These are phyloP conservation scores for Pseudeuparius sepicola DNA, from an alignment of 2,888 invertebrate genomes.

Conservation along the genomic window DNA sequence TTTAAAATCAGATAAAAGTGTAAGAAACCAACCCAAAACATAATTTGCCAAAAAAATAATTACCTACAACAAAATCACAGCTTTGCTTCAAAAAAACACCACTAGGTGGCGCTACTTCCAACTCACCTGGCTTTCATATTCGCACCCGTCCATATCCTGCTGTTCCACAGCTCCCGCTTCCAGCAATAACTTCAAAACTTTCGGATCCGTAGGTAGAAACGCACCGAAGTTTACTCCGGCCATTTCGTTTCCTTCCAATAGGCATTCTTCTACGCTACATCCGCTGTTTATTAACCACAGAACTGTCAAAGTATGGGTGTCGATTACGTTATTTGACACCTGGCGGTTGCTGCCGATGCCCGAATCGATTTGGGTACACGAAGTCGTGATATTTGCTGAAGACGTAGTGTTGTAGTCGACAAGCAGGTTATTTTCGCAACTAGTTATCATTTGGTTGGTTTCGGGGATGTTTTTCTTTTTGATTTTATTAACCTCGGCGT, in stretches of 20 bases:
- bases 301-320: conserved; percentile 58
- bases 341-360: conserved; percentile 7
- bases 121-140: conserved; percentile 38
- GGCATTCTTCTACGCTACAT: conserved; percentile 49
- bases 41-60: too few relatives aligned
- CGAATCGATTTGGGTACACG: conserved; percentile 17
- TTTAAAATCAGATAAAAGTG: too few relatives aligned
- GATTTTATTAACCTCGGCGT: conserved; percentile 35
- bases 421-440: conserved; percentile 20
- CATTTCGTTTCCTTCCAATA: conserved; percentile 40
- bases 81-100: too few relatives aligned
- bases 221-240: conserved; percentile 44
- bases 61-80: too few relatives aligned
- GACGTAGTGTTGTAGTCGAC: conserved; percentile 17
- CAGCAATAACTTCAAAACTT: conserved; percentile 58
- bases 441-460: conserved; percentile 19
- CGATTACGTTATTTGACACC: conserved; percentile 31
- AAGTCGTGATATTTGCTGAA: conserved; percentile 15
- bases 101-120: too few relatives aligned
- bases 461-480: conserved; percentile 23
- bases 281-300: conserved; percentile 70
- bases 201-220: conserved; percentile 57
- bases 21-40: too few relatives aligned
- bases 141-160: conserved; percentile 39
- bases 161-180: conserved; percentile 61